These are phyloP conservation scores for Rhodeus uyekii DNA, from an alignment of 2,797 vertebrate species.

Conservation along the genomic window DNA sequence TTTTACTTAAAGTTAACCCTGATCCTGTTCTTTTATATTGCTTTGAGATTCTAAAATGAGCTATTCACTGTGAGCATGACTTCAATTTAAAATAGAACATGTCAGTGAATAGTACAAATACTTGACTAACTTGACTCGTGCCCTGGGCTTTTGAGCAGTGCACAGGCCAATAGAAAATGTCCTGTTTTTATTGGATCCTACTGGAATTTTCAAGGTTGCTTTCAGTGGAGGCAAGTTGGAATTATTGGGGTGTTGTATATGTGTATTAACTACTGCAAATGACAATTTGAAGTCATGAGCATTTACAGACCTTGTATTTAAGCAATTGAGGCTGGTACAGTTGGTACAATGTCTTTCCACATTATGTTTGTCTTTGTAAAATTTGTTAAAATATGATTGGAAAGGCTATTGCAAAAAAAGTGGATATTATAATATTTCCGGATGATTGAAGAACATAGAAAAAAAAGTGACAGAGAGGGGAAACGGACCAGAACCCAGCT, in stretches of 20 bases:
- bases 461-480: neutral
- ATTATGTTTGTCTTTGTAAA: neutral
- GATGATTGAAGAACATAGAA: neutral
- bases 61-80: slow-evolving; percentile 38
- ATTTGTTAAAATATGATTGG: neutral
- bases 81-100: slow-evolving; percentile 44
- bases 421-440: neutral
- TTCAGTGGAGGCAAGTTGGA: slow-evolving; percentile 4
- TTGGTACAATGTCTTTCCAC: neutral
- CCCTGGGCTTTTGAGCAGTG: slow-evolving; percentile 25
- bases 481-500: neutral
- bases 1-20: slow-evolving; percentile 50
- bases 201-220: slow-evolving; percentile 39
- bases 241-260: neutral
- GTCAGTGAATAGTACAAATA: slow-evolving; percentile 43
- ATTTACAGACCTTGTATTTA: neutral
- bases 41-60: slow-evolving; percentile 38
- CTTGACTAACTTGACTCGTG: slow-evolving; percentile 50
- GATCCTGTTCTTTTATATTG: slow-evolving; percentile 43
- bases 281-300: neutral
- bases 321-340: neutral
- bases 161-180: slow-evolving; percentile 35
- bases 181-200: slow-evolving; percentile 26
- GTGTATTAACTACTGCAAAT: slow-evolving; percentile 16
- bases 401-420: neutral